A percentile compares a stretch with the other conserved stretches of the same genome.
These are phyloP conservation scores for Neuroterus valhalla DNA, from an alignment of 1,140 invertebrate genomes.

Conservation along the genomic window DNA sequence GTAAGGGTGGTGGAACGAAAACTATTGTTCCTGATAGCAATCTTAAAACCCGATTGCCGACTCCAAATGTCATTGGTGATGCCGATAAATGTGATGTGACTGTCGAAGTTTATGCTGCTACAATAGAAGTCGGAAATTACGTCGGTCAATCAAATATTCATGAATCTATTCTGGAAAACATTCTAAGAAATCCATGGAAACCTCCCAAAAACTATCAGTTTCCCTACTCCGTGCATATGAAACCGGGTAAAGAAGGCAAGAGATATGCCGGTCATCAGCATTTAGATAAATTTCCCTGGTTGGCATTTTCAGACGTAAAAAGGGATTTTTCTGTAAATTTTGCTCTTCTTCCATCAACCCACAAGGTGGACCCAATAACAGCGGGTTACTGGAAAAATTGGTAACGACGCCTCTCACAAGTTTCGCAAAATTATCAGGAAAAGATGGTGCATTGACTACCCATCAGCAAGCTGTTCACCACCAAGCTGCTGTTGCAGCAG, in stretches of 20 bases:
- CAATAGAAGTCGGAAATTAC: slow-evolving; percentile 31
- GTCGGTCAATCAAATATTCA: not conserved
- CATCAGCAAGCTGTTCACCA: slow-evolving; percentile 1
- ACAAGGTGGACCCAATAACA: not conserved
- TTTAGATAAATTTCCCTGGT: not conserved
- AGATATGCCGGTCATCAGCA: not conserved
- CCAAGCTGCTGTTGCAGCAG: not conserved
- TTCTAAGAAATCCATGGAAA: slow-evolving; percentile 3
- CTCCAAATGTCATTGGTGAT: too few relatives aligned
- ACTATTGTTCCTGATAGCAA: too few relatives aligned
- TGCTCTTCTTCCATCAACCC: slow-evolving; percentile 1
- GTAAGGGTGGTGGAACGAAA: too few relatives aligned
- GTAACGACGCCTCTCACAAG: not conserved
- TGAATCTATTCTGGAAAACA: not conserved
- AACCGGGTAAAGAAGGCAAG: slow-evolving; percentile 6
- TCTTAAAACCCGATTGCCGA: too few relatives aligned
- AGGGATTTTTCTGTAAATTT: slow-evolving; percentile 30
- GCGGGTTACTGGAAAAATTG: not conserved
- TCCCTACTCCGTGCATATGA: not conserved
- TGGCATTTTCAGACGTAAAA: slow-evolving; percentile 5
- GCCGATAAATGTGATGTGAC: too few relatives aligned
- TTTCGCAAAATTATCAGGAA: not conserved
- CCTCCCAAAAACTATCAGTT: slow-evolving; percentile 12
- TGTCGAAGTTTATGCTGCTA: not conserved
- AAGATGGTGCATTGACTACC: not conserved